A percentile compares a stretch with the other conserved stretches of the same genome.
Conservation (phyloP, 2,113 vertebrate species). For the Lichenostomus cassidix region DNA sequence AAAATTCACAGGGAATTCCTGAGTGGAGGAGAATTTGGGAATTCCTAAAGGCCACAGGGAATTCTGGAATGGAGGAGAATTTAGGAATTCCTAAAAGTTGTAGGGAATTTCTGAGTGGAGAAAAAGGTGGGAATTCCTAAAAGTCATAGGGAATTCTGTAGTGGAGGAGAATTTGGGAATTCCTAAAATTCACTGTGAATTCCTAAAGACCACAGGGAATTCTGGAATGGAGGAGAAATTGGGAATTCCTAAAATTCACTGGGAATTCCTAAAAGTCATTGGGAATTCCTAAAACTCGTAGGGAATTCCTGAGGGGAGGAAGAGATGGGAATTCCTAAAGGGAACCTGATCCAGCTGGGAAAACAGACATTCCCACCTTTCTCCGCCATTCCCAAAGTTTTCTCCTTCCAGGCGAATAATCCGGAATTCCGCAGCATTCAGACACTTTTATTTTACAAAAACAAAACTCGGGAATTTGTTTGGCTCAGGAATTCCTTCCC, state of each 20-base stretch:
- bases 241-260: background rate
- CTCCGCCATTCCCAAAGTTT: background rate
- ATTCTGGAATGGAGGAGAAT: too few relatives aligned
- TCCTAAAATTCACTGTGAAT: too few relatives aligned
- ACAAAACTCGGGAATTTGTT: background rate
- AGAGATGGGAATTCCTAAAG: background rate
- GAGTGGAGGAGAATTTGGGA: too few relatives aligned
- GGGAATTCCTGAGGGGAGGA: background rate
- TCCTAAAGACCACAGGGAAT: too few relatives aligned
- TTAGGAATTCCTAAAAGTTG: too few relatives aligned
- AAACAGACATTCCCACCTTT: background rate
- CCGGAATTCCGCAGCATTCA: background rate
- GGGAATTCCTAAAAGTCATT: background rate
- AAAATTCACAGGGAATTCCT: too few relatives aligned
- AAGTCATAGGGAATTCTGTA: too few relatives aligned
- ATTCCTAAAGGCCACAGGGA: too few relatives aligned
- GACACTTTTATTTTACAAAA: slow-evolving; percentile 39
- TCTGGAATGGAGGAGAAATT: background rate
- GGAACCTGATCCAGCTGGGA: background rate
- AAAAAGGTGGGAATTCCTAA: too few relatives aligned
- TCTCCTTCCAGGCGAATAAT: background rate
- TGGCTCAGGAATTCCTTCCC: background rate
- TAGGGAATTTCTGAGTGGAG: too few relatives aligned
- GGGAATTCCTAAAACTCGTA: background rate
- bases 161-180: too few relatives aligned